Conservation (phyloP, 2,797 vertebrate species). For the Cossypha caffra region DNA sequence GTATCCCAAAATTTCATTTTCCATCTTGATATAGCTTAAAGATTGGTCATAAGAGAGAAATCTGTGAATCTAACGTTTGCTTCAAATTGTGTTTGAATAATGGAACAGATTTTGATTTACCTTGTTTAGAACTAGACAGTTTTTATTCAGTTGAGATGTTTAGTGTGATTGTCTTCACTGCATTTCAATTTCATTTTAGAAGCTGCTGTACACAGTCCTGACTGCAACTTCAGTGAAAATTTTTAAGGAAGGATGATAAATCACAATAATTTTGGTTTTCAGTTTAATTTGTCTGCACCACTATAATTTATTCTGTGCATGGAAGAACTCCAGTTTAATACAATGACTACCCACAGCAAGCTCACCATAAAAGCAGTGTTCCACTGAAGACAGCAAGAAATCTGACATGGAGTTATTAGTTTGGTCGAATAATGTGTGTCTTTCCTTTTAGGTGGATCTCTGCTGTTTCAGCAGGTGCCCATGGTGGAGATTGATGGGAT, state of each 20-base stretch:
- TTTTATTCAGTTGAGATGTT: not conserved
- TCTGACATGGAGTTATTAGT: accelerated
- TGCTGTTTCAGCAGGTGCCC: constrained; percentile 88
- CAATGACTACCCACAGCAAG: not conserved
- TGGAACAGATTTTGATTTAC: not conserved
- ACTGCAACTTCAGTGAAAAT: not conserved
- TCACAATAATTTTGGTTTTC: not conserved
- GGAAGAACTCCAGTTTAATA: not conserved
- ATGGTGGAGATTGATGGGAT: constrained; percentile 90
- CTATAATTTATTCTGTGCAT: not conserved
- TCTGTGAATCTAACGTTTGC: not conserved
- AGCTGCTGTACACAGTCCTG: not conserved
- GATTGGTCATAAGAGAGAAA: not conserved
- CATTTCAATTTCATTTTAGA: not conserved
- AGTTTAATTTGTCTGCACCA: not conserved
- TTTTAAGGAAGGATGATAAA: not conserved
- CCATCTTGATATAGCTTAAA: not conserved
- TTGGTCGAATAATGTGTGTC: not conserved
- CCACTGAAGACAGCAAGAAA: not conserved
- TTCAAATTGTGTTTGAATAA: not conserved
- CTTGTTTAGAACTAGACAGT: not conserved
- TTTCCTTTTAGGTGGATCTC: constrained; percentile 76
- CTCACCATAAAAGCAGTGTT: not conserved
- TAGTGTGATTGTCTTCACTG: not conserved
- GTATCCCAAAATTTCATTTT: not conserved